These are phyloP conservation scores for Drepana arcuata DNA, from an alignment of 1,140 invertebrate species.

Conservation along the genomic window DNA sequence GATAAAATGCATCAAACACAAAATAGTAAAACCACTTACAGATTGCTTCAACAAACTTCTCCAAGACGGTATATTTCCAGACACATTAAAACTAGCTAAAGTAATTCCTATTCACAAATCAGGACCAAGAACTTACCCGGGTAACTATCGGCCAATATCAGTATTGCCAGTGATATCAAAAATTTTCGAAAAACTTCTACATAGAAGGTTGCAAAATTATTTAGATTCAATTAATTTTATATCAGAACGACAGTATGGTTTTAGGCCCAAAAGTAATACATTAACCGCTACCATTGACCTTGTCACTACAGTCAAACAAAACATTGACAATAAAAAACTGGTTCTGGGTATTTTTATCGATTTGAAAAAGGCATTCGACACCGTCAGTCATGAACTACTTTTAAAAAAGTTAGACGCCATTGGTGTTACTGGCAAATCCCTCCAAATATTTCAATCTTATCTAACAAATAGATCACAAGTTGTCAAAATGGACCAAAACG, in stretches of 20 bases:
- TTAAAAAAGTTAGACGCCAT: constrained; percentile 3
- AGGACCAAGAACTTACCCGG: constrained; percentile 11
- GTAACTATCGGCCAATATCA: constrained; percentile 20
- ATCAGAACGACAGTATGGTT: neutral
- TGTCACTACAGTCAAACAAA: neutral
- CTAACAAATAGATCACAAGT: constrained; percentile 1
- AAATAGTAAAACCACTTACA: constrained; percentile 11
- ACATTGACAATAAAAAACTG: constrained; percentile 1
- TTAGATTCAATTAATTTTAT: neutral
- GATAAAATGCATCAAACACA: constrained; percentile 17
- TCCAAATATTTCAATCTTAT: constrained; percentile 1
- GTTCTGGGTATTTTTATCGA: neutral
- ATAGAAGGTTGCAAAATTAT: neutral
- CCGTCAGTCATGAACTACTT: neutral
- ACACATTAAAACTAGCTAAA: constrained; percentile 20
- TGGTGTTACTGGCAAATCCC: constrained; percentile 1
- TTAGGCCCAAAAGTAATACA: constrained; percentile 1
- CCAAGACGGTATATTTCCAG: constrained; percentile 11
- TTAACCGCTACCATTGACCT: constrained; percentile 1
- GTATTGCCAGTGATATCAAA: constrained; percentile 17
- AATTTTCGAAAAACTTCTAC: constrained; percentile 14
- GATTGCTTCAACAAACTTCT: constrained; percentile 18
- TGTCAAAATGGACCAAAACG: neutral
- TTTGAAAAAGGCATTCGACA: constrained; percentile 1
- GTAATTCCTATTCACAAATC: constrained; percentile 21